phyloP scores from a whole-genome alignment of 64 coral and sea anemone species.

The Pocillopora damicornis region DNA sequence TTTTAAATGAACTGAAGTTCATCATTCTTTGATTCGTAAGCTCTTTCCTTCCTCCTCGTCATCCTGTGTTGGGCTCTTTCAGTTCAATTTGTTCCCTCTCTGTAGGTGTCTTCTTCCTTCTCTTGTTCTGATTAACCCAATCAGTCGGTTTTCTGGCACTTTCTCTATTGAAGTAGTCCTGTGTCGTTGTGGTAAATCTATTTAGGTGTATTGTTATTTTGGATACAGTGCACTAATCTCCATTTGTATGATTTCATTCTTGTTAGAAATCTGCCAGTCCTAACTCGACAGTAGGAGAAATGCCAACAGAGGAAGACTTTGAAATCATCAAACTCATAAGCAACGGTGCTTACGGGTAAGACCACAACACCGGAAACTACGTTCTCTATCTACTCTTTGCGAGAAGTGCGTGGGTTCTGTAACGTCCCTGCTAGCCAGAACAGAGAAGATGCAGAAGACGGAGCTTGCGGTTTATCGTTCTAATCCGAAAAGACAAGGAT shows the following conservation, averaged over 20 bases:
- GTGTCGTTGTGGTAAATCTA: not conserved
- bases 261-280: conserved; percentile 5
- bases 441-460: no score
- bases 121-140: no score
- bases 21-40: not conserved
- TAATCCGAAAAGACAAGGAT: no score
- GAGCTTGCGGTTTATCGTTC: no score
- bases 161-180: no score
- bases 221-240: not conserved
- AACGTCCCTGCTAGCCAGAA: no score
- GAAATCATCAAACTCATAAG: conserved; percentile 97
- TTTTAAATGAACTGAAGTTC: not conserved
- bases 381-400: no score
- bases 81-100: not conserved
- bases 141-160: no score
- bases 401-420: no score
- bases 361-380: no score
- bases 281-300: conserved; percentile 6
- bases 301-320: conserved; percentile 95
- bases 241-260: not conserved
- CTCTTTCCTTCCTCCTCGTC: not conserved
- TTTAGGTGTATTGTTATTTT: not conserved
- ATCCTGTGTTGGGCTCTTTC: not conserved
- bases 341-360: conserved; percentile 98
- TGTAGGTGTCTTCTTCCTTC: no score